Base-by-base conservation (phyloP, 2,797 vertebrate species). In the Todus mexicanus region DNA sequence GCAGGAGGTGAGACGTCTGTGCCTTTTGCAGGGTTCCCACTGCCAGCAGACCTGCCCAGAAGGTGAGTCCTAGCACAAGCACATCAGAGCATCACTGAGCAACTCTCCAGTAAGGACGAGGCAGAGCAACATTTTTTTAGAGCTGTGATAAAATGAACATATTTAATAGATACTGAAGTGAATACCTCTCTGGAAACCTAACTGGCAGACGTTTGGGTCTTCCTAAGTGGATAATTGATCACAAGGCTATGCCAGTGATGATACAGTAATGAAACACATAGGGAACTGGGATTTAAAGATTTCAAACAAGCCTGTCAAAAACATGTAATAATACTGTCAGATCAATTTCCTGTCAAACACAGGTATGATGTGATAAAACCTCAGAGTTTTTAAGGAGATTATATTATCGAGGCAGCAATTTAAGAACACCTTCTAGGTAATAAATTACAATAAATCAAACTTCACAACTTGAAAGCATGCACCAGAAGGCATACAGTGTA, bases 271-370 rank as follows among this genome's bases (percentile, higher is more conserved):
- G 90, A 96, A 96, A 95, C 89, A 94, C 94, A 91, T 78, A 92
- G 73, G 33, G 54, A 92, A 61, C 83, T 74, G 75, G 91, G 94
- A 94, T 68, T 91, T 94, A 56, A 94, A 48, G 51, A 84, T 94
- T 95, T 95, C 85, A 95, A 94, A 94, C 91, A 96, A 87, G 73
- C 47, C 92, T 94, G 92, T 97, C 95, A 96, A 94, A 96, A 96
- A 89, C 87, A 95, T 90, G 75, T 73, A 94, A 95, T 96, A 96
- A 97, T 92, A 92, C 93, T 95, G 95, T 94, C 96, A 96, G 85
- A 97, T 96, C 94, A 96, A 95, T 97, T 95, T 96, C 66, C 91
- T 92, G 81, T 94, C 92, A 94, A 86, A 94, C 70, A 83, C 38
- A 95, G 73, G 68, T 82, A 78, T 90, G 93, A 95, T 94, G 68